Evolutionary conservation across 1,140 invertebrate species (phyloP), one percentile per base, ranked within the genome.

Genomic region (Ceratina calcarata): DNA sequence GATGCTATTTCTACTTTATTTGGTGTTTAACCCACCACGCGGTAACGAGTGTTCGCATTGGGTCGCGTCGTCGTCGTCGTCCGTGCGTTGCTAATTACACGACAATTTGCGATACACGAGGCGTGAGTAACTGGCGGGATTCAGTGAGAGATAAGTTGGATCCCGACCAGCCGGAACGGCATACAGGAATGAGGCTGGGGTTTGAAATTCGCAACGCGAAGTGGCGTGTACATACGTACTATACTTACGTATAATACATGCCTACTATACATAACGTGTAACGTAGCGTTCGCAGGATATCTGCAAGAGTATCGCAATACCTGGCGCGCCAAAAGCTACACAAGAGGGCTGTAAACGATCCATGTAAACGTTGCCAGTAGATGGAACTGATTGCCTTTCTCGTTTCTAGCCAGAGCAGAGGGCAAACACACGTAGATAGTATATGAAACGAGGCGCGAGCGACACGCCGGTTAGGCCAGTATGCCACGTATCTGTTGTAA

Each of bases 371-470:
- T 82, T 82, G 74, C 74, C 62, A 51, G 80, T 79, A 85, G 81
- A 86, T 85, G 83, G 75, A 82, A 85, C 84, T 79, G 83, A 86
- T 85, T 86, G 84, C 84, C 81, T 81, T 79, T 71, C 82, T 27
- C 74, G 53, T 51, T 45, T 45, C 37, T 45, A 45, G 37, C 60
- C 72, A 49, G 45, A 20, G 37, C 37, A 18, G 27, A 68, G 65
- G 68, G 49, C 74, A 70, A 70, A 72, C 72, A 69, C 68, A 22
- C 37, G 37, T 45, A 45, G 37, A 45, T 45, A 45, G 37, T 45
- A 10, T 73, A 73, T 55, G 72, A 71, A 76, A 55, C 20, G 32
- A 15, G 37, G 15, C 24, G 61, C 13, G 32, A 55, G 64, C 62
- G 51, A 70, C 58, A 65, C 68, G 55, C 60, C 18, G 49, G n/a